Conservation (phyloP, 2,888 invertebrate genomes). For the Azorinus chamasolen region DNA sequence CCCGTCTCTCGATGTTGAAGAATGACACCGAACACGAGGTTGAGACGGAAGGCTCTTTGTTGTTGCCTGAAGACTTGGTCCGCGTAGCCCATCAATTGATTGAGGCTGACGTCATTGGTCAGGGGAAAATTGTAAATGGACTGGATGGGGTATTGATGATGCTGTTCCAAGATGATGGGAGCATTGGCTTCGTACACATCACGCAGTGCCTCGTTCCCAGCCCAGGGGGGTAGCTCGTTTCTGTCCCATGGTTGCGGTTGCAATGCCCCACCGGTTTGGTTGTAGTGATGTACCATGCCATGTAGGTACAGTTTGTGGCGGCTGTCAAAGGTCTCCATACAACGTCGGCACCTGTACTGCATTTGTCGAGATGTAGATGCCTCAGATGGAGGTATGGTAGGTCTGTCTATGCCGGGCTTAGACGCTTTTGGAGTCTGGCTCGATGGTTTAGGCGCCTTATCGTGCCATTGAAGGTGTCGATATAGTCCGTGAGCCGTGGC, state of each 20-base stretch:
- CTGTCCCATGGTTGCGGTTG: neutral
- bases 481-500: constrained; percentile 17
- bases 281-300: constrained; percentile 21
- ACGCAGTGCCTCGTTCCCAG: constrained; percentile 6
- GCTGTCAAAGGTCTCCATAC: constrained; percentile 11
- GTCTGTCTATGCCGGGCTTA: neutral
- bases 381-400: neutral
- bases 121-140: constrained; percentile 33
- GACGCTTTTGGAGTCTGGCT: neutral
- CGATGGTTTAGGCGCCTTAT: neutral
- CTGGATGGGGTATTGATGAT: neutral
- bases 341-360: constrained; percentile 17
- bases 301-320: constrained; percentile 22
- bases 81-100: neutral
- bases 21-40: constrained; percentile 42
- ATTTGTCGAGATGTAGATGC: too few species aligned
- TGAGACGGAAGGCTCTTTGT: constrained; percentile 35
- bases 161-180: constrained; percentile 19
- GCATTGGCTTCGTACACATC: constrained; percentile 33
- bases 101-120: neutral
- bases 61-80: neutral
- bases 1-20: constrained; percentile 46
- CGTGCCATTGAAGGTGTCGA: constrained; percentile 22
- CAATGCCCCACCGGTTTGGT: too few species aligned
- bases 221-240: constrained; percentile 35